Evolutionary conservation across 2,113 vertebrate genomes (phyloP).

Genomic region (Pangasianodon gigas): DNA sequence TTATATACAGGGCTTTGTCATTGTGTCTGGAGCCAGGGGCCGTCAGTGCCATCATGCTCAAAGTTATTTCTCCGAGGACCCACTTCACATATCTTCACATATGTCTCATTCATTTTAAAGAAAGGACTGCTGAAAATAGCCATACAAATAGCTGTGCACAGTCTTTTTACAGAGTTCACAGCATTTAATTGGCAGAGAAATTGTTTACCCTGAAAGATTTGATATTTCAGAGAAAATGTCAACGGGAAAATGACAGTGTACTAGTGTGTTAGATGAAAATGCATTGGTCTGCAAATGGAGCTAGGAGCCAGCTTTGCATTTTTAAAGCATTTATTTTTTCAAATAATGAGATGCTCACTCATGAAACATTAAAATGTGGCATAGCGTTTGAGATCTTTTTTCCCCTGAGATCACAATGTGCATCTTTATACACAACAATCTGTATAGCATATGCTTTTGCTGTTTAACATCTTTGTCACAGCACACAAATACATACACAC

Average conservation of each 20-base stretch:
- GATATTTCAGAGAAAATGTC: slow-evolving; percentile 33
- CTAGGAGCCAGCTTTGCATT: slow-evolving; percentile 25
- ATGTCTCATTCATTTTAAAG: slow-evolving; percentile 21
- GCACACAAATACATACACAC: slow-evolving; percentile 12
- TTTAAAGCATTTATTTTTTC: slow-evolving; percentile 31
- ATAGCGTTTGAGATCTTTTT: slow-evolving; percentile 20
- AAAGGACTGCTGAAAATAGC: not conserved
- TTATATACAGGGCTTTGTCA: slow-evolving; percentile 48
- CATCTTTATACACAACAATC: slow-evolving; percentile 19
- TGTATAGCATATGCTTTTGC: slow-evolving; percentile 19
- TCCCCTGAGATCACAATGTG: slow-evolving; percentile 32
- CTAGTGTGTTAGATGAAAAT: not conserved
- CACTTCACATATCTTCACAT: slow-evolving; percentile 36
- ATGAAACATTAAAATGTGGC: slow-evolving; percentile 35
- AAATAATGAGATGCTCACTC: not conserved
- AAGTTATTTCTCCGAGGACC: slow-evolving; percentile 34
- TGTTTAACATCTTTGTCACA: slow-evolving; percentile 7
- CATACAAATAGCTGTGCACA: slow-evolving; percentile 9
- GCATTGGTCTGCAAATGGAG: slow-evolving; percentile 11
- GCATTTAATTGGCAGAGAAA: slow-evolving; percentile 17
- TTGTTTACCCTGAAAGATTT: slow-evolving; percentile 7
- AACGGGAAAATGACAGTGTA: not conserved
- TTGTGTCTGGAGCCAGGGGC: slow-evolving; percentile 34
- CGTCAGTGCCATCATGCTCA: slow-evolving; percentile 20
- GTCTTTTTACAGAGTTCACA: slow-evolving; percentile 16